A percentile compares a stretch with the other conserved stretches of the same genome.
Evolutionary conservation across 2,797 vertebrate genomes (phyloP).

Genomic region (Coreius guichenoti): DNA sequence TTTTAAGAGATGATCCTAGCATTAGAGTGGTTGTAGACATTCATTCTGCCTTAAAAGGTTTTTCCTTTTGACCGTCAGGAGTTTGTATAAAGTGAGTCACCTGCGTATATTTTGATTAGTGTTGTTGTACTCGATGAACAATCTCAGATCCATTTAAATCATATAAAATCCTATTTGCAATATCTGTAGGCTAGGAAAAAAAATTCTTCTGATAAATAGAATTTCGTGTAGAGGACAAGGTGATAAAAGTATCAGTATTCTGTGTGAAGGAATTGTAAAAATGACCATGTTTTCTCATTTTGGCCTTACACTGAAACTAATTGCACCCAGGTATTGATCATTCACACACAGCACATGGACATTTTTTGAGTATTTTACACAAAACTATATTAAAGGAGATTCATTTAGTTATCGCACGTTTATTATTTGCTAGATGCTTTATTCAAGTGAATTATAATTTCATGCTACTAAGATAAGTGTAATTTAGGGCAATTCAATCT

Average conservation of each 20-base stretch:
- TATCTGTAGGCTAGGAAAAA: neutral
- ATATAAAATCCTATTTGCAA: neutral
- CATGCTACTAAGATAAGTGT: neutral
- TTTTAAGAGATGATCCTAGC: neutral
- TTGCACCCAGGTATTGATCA: neutral
- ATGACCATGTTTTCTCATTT: neutral
- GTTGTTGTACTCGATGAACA: neutral
- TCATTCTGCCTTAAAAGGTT: neutral
- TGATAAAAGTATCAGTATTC: neutral
- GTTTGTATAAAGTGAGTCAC: neutral
- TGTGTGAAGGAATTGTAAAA: neutral
- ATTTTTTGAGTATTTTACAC: neutral
- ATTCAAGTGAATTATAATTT: neutral
- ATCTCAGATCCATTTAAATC: neutral
- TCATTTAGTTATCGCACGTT: neutral
- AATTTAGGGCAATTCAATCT: neutral
- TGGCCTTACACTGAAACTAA: neutral
- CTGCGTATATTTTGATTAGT: neutral
- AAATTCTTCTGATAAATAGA: neutral
- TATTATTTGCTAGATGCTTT: neutral
- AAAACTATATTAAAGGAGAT: neutral
- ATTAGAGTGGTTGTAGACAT: neutral
- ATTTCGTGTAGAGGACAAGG: neutral
- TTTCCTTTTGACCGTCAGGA: neutral
- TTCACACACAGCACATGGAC: neutral